Percentiles rank a stretch among this genome's conserved stretches.
Conservation (phyloP, 2,797 vertebrate species). For the Mergus octosetaceus region DNA sequence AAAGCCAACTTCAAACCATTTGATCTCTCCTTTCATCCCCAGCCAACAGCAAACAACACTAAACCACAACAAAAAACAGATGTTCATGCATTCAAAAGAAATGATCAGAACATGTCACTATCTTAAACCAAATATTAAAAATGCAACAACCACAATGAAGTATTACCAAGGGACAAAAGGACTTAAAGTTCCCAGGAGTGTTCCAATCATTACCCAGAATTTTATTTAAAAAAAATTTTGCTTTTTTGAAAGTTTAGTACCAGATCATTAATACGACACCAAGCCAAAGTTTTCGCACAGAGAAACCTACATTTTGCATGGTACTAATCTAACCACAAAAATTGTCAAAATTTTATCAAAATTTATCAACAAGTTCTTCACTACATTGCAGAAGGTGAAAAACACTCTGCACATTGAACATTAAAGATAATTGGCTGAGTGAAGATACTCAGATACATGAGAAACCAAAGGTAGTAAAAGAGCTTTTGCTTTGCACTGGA, state of each 20-base stretch:
- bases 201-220: neutral
- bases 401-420: neutral
- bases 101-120: slow-evolving; percentile 50
- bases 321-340: neutral
- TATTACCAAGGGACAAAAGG: slow-evolving; percentile 46
- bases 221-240: neutral
- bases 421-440: neutral
- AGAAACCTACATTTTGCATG: neutral
- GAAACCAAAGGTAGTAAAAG: slow-evolving; percentile 20
- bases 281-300: neutral
- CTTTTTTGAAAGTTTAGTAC: slow-evolving; percentile 21
- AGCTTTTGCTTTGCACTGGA: neutral
- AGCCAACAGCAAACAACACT: slow-evolving; percentile 54
- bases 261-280: neutral
- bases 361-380: neutral
- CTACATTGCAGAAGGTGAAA: neutral
- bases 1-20: slow-evolving; percentile 36
- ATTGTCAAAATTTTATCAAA: neutral
- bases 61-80: slow-evolving; percentile 52
- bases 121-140: slow-evolving; percentile 64
- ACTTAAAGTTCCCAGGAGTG: neutral
- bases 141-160: slow-evolving; percentile 55
- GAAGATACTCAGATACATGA: neutral
- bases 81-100: slow-evolving; percentile 28
- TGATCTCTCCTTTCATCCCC: slow-evolving; percentile 58